These are phyloP conservation scores for Rousettus leschenaultii DNA, from an alignment of 2,113 vertebrate genomes.

Conservation along the genomic window DNA sequence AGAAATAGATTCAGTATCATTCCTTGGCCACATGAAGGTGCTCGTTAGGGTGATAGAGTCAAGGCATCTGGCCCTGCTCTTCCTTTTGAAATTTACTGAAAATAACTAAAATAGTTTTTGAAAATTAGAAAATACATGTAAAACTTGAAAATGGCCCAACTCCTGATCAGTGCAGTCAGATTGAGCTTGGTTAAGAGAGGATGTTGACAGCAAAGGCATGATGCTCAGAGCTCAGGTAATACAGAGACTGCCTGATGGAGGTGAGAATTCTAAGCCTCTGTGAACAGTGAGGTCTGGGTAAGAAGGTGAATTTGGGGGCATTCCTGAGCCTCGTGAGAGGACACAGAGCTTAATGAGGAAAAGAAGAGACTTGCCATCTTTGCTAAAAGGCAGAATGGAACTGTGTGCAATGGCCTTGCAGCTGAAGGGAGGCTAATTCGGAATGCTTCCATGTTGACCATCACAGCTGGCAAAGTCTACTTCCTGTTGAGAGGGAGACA, in stretches of 20 bases:
- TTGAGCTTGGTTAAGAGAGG: not conserved
- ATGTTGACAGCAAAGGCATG: not conserved
- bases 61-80: not conserved
- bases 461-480: not conserved
- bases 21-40: not conserved
- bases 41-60: not conserved
- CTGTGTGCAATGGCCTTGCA: not conserved
- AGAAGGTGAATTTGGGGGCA: not conserved
- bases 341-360: not conserved
- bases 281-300: not conserved
- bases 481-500: not conserved
- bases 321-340: not conserved
- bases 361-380: not conserved
- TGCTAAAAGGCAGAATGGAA: not conserved
- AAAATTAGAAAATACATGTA: slow-evolving; percentile 13
- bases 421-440: not conserved
- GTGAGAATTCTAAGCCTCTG: accelerated
- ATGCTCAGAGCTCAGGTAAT: not conserved
- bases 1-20: slow-evolving; percentile 34
- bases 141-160: slow-evolving; percentile 22
- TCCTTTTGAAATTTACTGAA: slow-evolving; percentile 13
- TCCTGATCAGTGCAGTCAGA: not conserved
- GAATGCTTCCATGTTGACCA: not conserved
- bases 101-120: slow-evolving; percentile 16
- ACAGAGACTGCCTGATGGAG: not conserved